Evolutionary conservation across 2,797 vertebrate species (phyloP), one percentile per base, ranked within the genome.

Genomic region (Urocyon cinereoargenteus): DNA sequence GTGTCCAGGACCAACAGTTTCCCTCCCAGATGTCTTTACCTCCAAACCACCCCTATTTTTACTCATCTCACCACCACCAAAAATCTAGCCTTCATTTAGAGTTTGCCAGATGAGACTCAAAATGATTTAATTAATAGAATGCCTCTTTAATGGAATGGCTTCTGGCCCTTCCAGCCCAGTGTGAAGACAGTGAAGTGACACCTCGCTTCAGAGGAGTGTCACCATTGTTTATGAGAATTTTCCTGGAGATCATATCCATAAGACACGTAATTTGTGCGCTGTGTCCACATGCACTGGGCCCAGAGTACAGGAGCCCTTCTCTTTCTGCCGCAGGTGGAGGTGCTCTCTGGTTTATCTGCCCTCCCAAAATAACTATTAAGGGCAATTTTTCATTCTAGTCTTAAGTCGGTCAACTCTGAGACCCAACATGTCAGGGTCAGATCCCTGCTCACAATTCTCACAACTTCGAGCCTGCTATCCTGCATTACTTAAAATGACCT

Each of bases 71-170:
- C 59, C 10, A 84, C 28, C 45, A 85, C 51, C 1, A 62, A 19
- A 91, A 66, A 49, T 53, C 14, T 16, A 77, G 77, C 14, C 26
- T 49, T 68, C 51, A 19, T 72, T 61, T 66, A 72, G 24, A 84
- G 36, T 72, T 53, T 79, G 61, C 57, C 53, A 91, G 84, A 84
- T 68, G 68, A 57, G 11, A n/a, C 34, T 83, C 24, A 78, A 66
- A 36, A n/a, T 78, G 89, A 78, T 49, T 73, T 87, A 85, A 57
- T 40, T 95, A 83, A 93, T 36, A 68, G 14, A 95, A 36, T 89
- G 62, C 5, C 10, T 0, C 73, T 94, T 84, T 73, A 45, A 82
- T 34, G 64, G 72, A 61, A 8, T 70, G 15, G 10, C 51, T 61
- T 61, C 59, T 96, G 31, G n/a, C 93, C 51, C 36, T 59, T n/a